Base-by-base conservation (phyloP, 2,113 vertebrate species). In the Pao palembangensis region DNA sequence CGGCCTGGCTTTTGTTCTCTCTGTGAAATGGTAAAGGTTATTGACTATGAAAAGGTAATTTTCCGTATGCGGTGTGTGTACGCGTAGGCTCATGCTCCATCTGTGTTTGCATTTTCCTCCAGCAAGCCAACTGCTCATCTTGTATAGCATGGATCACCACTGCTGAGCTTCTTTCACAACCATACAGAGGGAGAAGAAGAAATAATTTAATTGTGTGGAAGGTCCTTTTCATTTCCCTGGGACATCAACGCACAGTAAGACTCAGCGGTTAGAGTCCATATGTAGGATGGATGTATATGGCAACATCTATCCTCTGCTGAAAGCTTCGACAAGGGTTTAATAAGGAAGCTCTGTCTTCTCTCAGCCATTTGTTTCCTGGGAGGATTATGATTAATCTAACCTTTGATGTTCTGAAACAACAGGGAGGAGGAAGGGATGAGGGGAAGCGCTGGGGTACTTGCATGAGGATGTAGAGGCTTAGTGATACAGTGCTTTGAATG, bases 201-300 rank as follows among this genome's bases (percentile, higher is more conserved):
- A 58, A 31, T 17, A 49, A 76, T 83, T 73, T 64, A 75, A 65
- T 80, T 76, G 71, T 76, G 63, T 63, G 63, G 54, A 49, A 79
- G 58, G 65, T 46, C 55, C 46, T 67, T 75, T 77, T 80, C 66
- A 64, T 70, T 76, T 76, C 73, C 20, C 60, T 62, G 72, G 75
- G 77, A 82, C 82, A 74, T 85, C 82, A 87, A 86, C 84, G 84
- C 55, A 51, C 69, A 81, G 75, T 67, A 56, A 71, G 80, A 83
- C 16, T 11, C 67, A 18, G 61, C 65, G 38, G 77, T 79, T 76
- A 79, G 60, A 58, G 65, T 69, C 73, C 64, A 76, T 55, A 75
- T 74, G 67, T 81, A 79, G 78, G 78, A 80, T 69, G 61, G 64
- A 79, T 80, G 85, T 60, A 75, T 66, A 65, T 73, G 59, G 70